A percentile compares a stretch with the other conserved stretches of the same genome.
phyloP scores from a whole-genome alignment of 64 coral and sea anemone genomes.

The Montipora foliosa region DNA sequence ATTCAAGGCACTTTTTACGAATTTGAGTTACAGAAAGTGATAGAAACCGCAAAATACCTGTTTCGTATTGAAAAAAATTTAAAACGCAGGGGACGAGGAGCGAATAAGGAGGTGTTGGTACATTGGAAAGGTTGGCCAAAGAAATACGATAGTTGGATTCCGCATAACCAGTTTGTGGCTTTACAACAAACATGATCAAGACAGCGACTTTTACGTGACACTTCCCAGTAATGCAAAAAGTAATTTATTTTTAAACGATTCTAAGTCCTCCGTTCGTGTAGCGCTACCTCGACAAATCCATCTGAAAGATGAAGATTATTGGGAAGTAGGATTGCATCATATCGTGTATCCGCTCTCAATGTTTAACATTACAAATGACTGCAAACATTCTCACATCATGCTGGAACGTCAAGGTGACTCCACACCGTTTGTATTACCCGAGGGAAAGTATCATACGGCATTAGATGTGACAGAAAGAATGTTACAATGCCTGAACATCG shows the following conservation, averaged over 20 bases:
- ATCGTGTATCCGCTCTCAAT: too few species aligned
- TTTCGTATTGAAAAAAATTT: slow-evolving; percentile 34
- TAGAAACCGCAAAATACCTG: neutral
- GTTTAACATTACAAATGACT: too few species aligned
- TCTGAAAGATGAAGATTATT: neutral
- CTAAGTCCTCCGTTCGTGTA: neutral
- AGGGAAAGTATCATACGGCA: too few species aligned
- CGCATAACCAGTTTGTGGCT: neutral
- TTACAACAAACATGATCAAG: neutral
- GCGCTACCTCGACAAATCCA: neutral
- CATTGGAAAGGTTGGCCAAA: neutral
- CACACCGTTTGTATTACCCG: too few species aligned
- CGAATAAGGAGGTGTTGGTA: neutral
- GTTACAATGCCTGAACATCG: too few species aligned
- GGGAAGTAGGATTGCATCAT: neutral
- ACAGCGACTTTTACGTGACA: neutral
- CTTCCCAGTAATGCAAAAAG: neutral
- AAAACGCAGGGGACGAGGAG: slow-evolving; percentile 1
- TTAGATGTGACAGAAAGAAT: too few species aligned
- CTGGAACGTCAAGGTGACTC: too few species aligned
- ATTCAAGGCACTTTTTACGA: neutral
- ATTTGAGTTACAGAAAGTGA: too few species aligned
- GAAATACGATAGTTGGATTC: neutral
- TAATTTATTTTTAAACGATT: neutral
- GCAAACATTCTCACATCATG: too few species aligned